Evolutionary conservation across 2,113 vertebrate genomes (phyloP).

Genomic region (Nycticebus coucang): DNA sequence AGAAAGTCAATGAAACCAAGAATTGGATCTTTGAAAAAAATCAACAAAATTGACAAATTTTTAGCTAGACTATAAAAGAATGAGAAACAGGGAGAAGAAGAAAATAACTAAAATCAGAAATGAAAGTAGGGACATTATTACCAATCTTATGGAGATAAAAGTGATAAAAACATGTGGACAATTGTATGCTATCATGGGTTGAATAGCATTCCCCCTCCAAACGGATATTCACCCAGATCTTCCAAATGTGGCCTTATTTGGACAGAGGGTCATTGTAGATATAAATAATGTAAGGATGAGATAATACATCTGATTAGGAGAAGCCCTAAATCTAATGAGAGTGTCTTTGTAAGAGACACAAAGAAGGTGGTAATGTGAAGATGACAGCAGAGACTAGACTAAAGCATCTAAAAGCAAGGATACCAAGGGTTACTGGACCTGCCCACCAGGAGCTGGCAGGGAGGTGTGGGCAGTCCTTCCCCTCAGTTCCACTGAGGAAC

Average conservation of each 20-base stretch:
- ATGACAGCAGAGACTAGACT: background rate
- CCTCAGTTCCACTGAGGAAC: no score
- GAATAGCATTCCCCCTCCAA: background rate
- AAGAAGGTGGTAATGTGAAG: background rate
- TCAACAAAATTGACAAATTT: background rate
- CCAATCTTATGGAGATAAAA: background rate
- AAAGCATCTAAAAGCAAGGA: background rate
- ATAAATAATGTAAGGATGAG: background rate
- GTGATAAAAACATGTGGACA: background rate
- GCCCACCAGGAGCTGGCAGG: background rate
- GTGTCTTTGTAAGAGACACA: background rate
- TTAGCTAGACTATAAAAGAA: background rate
- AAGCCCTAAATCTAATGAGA: background rate
- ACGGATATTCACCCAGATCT: background rate
- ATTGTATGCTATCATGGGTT: background rate
- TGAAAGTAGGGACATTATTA: background rate
- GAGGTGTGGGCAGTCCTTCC: background rate
- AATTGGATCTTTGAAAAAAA: background rate
- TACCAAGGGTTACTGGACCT: no score
- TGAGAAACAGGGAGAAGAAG: background rate
- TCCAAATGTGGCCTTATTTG: background rate
- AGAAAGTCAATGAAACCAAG: background rate
- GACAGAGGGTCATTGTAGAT: background rate
- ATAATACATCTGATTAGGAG: background rate
- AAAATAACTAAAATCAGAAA: background rate